Evolutionary conservation across 2,113 vertebrate species (phyloP), one percentile per base, ranked within the genome.

Genomic region (Scalopus aquaticus): DNA sequence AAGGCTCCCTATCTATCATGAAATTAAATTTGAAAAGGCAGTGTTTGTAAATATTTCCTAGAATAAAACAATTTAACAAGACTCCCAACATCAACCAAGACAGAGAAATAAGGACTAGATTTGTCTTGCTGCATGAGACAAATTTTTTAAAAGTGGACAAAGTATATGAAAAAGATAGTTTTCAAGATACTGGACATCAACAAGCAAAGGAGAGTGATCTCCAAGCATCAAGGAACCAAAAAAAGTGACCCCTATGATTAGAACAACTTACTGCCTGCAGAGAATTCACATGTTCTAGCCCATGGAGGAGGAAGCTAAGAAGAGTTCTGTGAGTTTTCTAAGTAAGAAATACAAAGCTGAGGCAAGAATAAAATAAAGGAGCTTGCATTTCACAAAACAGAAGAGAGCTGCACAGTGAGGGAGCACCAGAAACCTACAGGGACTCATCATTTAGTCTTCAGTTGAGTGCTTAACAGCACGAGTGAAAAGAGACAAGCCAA

Each of bases 21-120:
- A 58, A 88, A 64, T 2, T 80, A 13, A 91, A 70, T 70, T 91
- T 65, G 5, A 88, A 84, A 49, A 86, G 13, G 9, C 22, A 92
- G 16, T 56, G 22, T 84, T 84, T 87, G 3, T 58, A 91, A 80
- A 80, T 74, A 85, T 80, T 76, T 76, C 81, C 56, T 80, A 64
- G 77, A 86, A 83, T 77, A 83, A 93, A 73, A 87, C 54, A 54
- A 42, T 81, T 77, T 82, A 28, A 81, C 1, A 78, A 78, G 80
- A 89, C 46, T 90, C 49, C 10, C 4, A 35, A 17, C 5, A 78
- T 60, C 56, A 67, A n/a, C 16, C 20, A 92, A 91, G 16, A 79
- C 39, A 10, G 42, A 95, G 28, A 93, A 87, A 67, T 20, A 39
- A 4, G 30, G 16, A 80, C 8, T 54, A 65, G 8, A 80, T 64